Percentiles rank a stretch among this genome's conserved stretches.
phyloP scores from a whole-genome alignment of 2,113 vertebrate genomes.

The Probosciger aterrimus region DNA sequence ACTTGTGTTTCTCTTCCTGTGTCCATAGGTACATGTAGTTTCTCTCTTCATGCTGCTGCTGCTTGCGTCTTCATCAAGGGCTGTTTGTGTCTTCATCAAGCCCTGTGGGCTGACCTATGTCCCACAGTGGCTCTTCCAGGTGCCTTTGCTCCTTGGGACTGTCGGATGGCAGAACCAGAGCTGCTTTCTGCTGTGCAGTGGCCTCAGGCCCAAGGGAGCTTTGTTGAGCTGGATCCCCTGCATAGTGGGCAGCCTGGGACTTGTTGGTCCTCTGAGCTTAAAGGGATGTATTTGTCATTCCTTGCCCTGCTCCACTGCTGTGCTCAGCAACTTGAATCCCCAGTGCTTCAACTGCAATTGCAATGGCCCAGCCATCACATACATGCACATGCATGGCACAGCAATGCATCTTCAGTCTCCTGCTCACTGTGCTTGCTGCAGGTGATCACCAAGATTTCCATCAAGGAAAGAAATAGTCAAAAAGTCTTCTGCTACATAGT shows the following conservation, averaged over 20 bases:
- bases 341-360: neutral
- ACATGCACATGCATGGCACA: no score
- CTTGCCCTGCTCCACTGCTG: neutral
- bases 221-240: neutral
- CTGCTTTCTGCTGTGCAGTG: neutral
- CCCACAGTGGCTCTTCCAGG: neutral
- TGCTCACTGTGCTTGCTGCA: neutral
- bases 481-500: neutral
- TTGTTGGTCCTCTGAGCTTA: neutral
- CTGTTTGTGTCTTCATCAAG: neutral
- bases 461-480: neutral
- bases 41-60: neutral
- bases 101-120: neutral
- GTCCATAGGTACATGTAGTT: neutral
- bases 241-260: neutral
- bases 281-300: neutral
- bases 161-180: neutral
- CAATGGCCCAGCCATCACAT: neutral
- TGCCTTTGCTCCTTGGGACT: neutral
- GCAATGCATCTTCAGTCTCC: neutral
- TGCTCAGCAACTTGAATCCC: neutral
- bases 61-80: neutral
- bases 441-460: neutral
- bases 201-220: neutral
- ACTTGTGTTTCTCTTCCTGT: neutral